Evolutionary conservation across 2,888 invertebrate species (phyloP).

Genomic region (Volucella inflata): DNA sequence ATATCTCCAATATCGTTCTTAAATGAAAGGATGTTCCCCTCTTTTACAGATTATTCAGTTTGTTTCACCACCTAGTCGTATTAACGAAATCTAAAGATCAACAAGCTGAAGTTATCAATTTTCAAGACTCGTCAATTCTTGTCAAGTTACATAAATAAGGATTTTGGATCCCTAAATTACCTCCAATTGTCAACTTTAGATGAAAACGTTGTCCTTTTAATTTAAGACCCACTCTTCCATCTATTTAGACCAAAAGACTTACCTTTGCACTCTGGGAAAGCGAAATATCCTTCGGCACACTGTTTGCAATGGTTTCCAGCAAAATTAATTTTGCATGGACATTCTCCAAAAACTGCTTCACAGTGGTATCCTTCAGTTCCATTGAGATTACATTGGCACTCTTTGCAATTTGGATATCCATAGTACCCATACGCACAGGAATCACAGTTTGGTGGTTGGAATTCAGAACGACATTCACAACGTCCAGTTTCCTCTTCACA

Average conservation of each 20-base stretch:
- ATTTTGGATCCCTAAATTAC: too few species aligned
- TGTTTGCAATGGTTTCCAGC: slow-evolving; percentile 93
- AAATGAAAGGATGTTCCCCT: too few species aligned
- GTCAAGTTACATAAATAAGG: too few species aligned
- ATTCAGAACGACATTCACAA: slow-evolving; percentile 94
- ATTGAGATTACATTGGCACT: slow-evolving; percentile 95
- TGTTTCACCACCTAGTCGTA: too few species aligned
- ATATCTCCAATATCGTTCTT: too few species aligned
- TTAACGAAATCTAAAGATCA: too few species aligned
- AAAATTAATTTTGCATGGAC: slow-evolving; percentile 95
- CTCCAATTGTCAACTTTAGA: too few species aligned
- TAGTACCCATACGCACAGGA: slow-evolving; percentile 95
- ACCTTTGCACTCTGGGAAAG: slow-evolving; percentile 93
- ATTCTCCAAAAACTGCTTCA: slow-evolving; percentile 91
- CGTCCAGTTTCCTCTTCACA: slow-evolving; percentile 95
- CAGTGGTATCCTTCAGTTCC: slow-evolving; percentile 95
- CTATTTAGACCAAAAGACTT: slow-evolving; percentile 80
- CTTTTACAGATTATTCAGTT: too few species aligned
- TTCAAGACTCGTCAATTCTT: too few species aligned
- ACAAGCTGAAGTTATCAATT: too few species aligned
- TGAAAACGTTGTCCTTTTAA: too few species aligned
- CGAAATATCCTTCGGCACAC: slow-evolving; percentile 94
- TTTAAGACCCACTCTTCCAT: too few species aligned
- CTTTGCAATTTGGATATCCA: slow-evolving; percentile 95
- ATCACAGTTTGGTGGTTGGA: slow-evolving; percentile 91